Base-by-base conservation (phyloP, 2,113 vertebrate genomes). In the Chaetodon trifascialis region DNA sequence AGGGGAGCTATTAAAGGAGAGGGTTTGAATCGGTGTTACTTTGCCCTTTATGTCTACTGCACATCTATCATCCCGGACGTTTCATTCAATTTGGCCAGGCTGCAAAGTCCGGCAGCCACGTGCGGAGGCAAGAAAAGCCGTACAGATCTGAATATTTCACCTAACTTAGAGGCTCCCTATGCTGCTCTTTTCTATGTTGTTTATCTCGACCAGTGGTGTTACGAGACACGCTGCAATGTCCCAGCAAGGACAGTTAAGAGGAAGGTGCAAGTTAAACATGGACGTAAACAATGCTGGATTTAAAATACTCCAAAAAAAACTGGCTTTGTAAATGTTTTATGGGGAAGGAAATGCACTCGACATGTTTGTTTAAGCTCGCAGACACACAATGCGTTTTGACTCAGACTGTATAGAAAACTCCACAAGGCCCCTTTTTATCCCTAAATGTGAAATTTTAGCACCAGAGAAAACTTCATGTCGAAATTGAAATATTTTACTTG, bases 1-100 rank as follows among this genome's bases (percentile, higher is more conserved):
- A 14, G 44, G 11, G 23, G 40, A 23, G 30, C 36, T 21, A 38
- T 54, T 30, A 56, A 34, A n/a, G 5, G n/a, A 64, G 49, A 7
- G 0, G 7, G 23, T 38, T 25, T 64, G 23, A 70, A 52, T 14
- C 0, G 4, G 9, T 62, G 65, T 40, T 11, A 9, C n/a, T 65
- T 15, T 49, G 38, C 23, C 30, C 25, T 66, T 58, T n/a, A 68
- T 7, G 58, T 76, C n/a, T 49, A 2, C n/a, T 34, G 36, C 36
- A 46, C 38, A 56, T 60, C 66, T 56, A 51, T 68, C 23, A 21
- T 55, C 46, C n/a, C 46, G 55, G 25, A 55, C 52, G 42, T 76
- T 72, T 76, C 3, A 55, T 55, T 64, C 11, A 30, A 16, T 30
- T 65, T 59, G 6, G 52, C 36, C 30, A 30, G 30, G 30, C 30